Evolutionary conservation across 2,888 invertebrate genomes (phyloP), one percentile per base, ranked within the genome.

Genomic region (Leucophenga maculata): DNA sequence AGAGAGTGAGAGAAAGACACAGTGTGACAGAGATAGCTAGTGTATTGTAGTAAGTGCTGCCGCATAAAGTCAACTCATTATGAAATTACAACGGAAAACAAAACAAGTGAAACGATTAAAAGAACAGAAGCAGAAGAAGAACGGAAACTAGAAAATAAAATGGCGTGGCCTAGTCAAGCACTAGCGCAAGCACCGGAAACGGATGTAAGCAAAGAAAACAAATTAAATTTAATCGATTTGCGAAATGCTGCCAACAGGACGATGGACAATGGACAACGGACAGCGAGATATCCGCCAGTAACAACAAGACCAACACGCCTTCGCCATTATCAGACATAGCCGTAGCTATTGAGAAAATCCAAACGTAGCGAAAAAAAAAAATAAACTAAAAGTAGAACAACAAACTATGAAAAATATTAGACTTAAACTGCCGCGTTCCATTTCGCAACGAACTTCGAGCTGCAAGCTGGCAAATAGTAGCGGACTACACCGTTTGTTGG

Each of bases 141-240:
- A 20, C 6, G 62, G 44, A 39, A 52, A 26, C 18, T 20, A 39
- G 52, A 52, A 52, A 65, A 50, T 52, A 52, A 73, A 69, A 71
- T 71, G 60, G 65, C 66, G 65, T 69, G 71, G 60, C 60, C 4
- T 32, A 31, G 59, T 16, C 32, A 52, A 52, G 20, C 46, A 50
- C 26, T 57, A 60, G 46, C 16, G 32, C 32, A 16, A 22, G 59
- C 46, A 64, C 22, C 18, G 60, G 52, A 68, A 62, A 72, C 65
- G 72, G 74, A 76, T 76, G 73, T 75, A 65, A 78, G 72, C 74
- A 77, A 77, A 76, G 78, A 80, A 83, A 82, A 82, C 80, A 83
- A 83, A 80, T 83, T 82, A 83, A 82, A 83, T 80, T 80, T 83
- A 83, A 83, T 82, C 83, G 83, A 83, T 82, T 83, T 83, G 79